Conservation (phyloP, 2,888 invertebrate genomes). For the Sinelater perroti region DNA sequence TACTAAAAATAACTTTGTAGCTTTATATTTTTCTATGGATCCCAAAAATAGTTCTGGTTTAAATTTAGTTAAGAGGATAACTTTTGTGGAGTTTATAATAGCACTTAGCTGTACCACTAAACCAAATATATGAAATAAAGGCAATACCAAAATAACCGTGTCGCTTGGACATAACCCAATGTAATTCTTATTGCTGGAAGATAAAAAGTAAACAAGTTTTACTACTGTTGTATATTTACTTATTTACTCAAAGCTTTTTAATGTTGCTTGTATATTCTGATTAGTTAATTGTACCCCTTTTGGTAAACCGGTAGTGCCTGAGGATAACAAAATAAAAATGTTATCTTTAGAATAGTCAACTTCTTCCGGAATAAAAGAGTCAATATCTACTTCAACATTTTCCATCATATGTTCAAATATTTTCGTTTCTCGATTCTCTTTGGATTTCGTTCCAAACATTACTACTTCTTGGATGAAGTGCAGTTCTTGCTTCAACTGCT, state of each 20-base stretch:
- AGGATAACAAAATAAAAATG: conserved; percentile 76
- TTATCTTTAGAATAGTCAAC: conserved; percentile 67
- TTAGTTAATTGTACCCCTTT: conserved; percentile 81
- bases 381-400: conserved; percentile 12
- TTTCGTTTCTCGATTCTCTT: background rate
- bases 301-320: conserved; percentile 80
- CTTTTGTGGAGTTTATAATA: conserved; percentile 17
- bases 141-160: conserved; percentile 59
- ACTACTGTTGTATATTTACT: too few species aligned
- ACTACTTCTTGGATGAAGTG: conserved; percentile 65
- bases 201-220: too few species aligned
- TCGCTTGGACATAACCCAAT: background rate
- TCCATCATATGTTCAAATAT: background rate
- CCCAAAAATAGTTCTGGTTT: conserved; percentile 46
- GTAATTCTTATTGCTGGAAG: background rate
- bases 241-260: conserved; percentile 2
- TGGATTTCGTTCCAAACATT: conserved; percentile 49
- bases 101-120: conserved; percentile 13
- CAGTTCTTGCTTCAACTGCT: conserved; percentile 63
- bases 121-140: conserved; percentile 51
- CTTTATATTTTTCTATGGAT: conserved; percentile 44
- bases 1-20: conserved; percentile 45
- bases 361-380: conserved; percentile 59
- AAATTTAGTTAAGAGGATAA: conserved; percentile 45
- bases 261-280: conserved; percentile 62